Conservation (phyloP, 2,113 vertebrate species). For the Leucopsar rothschildi region DNA sequence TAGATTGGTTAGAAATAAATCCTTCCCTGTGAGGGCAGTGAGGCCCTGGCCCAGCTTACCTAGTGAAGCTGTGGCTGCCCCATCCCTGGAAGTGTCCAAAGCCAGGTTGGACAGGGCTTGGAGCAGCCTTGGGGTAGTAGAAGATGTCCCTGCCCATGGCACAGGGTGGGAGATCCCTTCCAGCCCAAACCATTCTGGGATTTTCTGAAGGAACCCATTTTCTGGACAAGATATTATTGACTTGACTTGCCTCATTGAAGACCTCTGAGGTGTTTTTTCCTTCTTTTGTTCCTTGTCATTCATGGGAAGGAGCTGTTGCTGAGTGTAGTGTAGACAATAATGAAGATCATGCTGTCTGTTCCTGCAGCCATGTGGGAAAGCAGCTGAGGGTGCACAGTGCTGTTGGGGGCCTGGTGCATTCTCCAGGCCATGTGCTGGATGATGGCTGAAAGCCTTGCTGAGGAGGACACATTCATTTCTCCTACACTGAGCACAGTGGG, state of each 20-base stretch:
- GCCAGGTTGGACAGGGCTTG: neutral
- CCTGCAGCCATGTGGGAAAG: fast-evolving
- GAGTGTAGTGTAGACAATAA: neutral
- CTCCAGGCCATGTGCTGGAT: neutral
- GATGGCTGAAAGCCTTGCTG: neutral
- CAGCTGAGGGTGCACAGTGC: neutral
- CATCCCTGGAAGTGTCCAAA: neutral
- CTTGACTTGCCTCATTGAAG: neutral
- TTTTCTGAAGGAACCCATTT: neutral
- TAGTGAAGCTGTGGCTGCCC: neutral
- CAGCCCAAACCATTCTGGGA: neutral
- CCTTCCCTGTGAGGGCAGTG: neutral
- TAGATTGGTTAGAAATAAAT: neutral
- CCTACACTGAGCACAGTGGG: neutral
- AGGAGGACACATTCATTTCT: neutral
- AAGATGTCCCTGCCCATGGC: neutral
- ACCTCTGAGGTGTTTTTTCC: neutral
- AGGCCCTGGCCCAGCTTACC: neutral
- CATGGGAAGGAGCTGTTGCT: neutral
- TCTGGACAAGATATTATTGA: neutral
- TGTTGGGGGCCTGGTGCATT: fast-evolving
- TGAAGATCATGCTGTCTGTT: neutral
- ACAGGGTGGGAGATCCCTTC: neutral
- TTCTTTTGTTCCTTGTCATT: neutral
- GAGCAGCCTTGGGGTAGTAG: neutral